These are phyloP conservation scores for Eolophus roseicapilla DNA, from an alignment of 2,113 vertebrate species.

Conservation along the genomic window DNA sequence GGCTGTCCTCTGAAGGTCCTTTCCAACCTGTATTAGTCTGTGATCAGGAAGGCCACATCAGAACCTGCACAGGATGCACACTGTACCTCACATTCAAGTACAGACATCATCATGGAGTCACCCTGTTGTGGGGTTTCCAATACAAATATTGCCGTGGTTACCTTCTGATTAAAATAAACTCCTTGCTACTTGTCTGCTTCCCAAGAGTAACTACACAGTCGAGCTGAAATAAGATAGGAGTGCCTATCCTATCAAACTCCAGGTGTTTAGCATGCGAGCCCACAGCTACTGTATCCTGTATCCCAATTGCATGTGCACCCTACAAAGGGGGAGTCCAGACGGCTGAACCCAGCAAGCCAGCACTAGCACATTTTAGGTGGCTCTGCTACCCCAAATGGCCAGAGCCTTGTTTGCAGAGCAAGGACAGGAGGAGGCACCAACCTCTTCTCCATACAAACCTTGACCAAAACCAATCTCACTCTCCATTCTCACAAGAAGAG, in stretches of 20 bases:
- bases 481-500: background rate
- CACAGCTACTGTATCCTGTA: background rate
- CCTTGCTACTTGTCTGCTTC: background rate
- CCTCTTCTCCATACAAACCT: background rate
- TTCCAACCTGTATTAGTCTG: background rate
- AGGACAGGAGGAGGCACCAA: background rate
- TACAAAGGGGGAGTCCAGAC: background rate
- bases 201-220: background rate
- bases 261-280: background rate
- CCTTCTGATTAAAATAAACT: conserved; percentile 15
- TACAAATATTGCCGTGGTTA: conserved; percentile 26
- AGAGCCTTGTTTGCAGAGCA: background rate
- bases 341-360: background rate
- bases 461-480: background rate
- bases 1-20: background rate
- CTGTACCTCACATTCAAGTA: background rate
- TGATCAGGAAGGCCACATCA: background rate
- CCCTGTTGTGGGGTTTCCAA: conserved; percentile 12
- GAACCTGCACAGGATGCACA: background rate
- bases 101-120: background rate
- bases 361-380: background rate
- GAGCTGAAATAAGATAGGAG: background rate
- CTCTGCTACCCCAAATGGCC: background rate
- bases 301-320: background rate
- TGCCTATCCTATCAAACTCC: background rate